Evolutionary conservation across 53 echinoderm and acorn worm genomes (phyloP), one percentile per base, ranked within the genome.

Genomic region (Holothuria scabra): DNA sequence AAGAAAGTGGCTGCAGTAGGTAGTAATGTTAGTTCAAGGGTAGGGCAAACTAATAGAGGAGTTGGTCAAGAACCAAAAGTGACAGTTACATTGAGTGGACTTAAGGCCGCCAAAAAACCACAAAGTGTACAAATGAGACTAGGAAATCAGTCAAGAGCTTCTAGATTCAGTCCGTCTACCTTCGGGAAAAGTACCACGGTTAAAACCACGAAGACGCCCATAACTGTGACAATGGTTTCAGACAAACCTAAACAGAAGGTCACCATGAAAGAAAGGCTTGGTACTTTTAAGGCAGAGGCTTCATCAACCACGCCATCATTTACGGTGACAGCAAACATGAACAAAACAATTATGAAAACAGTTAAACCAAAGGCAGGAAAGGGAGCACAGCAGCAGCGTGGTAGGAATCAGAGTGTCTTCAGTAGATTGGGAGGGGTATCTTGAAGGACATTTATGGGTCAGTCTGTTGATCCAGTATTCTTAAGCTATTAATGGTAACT

Each of bases 271-370:
- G 93, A 92, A 41, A 91, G 99, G 56, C 79, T 99, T 19, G 99
- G 99, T 9, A 70, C 84, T 21, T 92, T 93, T 79, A 94, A 89
- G 81, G 94, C 94, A 28, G 99, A 99, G 76, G 99, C 89, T n/a
- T 91, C 91, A 56, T 99, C 99, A 4, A 99, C 99, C 13, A 99
- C 99, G 29, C 99, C 99, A n/a, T 81, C 87, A 9, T 81, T 93
- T 82, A 91, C 88, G 13, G 87, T 95, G 22, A 95, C 92, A 25
- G 18, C 76, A 14, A 78, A 56, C 52, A 56, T 29, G 11, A 64
- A 12, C 5, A 26, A 64, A 30, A 64, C 12, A 12, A 69, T 38
- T 10, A 10, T 69, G 21, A 30, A 69, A 11, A 41, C 35, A 20
- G 31, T 12, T 5, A 69, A 69, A 5, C 69, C 28, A 8, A 10